Evolutionary conservation across 2,113 vertebrate genomes (phyloP).

Genomic region (Oenanthe melanoleuca): DNA sequence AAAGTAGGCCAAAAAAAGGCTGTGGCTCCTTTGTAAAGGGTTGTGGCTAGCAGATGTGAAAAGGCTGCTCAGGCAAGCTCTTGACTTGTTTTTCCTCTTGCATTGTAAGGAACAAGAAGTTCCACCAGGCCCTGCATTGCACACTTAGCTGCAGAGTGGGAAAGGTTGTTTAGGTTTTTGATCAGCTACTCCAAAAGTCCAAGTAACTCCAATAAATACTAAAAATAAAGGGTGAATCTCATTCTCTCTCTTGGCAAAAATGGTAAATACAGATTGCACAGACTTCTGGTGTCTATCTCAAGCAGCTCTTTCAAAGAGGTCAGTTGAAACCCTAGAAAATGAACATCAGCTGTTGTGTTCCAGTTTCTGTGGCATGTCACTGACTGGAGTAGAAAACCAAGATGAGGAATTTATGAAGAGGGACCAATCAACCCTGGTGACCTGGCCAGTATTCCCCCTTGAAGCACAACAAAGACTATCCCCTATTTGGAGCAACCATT

Average conservation of each 20-base stretch:
- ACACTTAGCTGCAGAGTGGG: neutral
- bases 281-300: neutral
- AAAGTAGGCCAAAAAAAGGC: neutral
- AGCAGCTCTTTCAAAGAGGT: neutral
- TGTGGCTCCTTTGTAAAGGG: neutral
- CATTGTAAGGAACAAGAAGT: neutral
- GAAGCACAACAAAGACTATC: neutral
- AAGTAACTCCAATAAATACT: neutral
- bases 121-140: neutral
- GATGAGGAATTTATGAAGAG: neutral
- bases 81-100: neutral
- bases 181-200: neutral
- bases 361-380: neutral
- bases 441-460: neutral
- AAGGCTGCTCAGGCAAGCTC: neutral
- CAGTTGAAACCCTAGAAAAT: neutral
- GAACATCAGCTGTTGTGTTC: neutral
- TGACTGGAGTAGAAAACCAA: neutral
- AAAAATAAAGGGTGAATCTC: neutral
- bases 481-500: neutral
- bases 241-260: neutral
- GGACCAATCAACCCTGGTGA: neutral
- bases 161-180: neutral
- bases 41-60: neutral
- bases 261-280: neutral